phyloP scores from a whole-genome alignment of 2,113 vertebrate genomes.

The Leptodactylus fuscus region DNA sequence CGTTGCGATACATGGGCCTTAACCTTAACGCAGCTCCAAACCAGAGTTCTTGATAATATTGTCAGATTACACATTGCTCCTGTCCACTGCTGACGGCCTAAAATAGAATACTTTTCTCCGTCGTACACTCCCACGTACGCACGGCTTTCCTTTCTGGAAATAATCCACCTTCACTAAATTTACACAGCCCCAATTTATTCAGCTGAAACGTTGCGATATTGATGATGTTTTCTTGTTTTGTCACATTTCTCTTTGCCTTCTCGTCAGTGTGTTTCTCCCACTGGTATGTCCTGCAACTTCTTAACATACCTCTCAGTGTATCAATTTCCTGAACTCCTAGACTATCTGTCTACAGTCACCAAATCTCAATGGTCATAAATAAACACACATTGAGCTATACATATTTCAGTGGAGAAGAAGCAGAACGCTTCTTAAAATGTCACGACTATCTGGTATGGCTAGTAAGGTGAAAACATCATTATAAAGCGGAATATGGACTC shows the following conservation, averaged over 20 bases:
- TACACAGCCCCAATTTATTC: neutral
- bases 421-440: constrained; percentile 12
- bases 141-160: neutral
- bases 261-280: neutral
- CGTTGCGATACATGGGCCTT: too few species aligned
- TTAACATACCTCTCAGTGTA: constrained; percentile 35
- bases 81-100: neutral
- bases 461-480: neutral
- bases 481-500: neutral
- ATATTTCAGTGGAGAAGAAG: constrained; percentile 16
- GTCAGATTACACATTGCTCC: too few species aligned
- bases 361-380: constrained; percentile 55
- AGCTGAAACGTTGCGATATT: neutral
- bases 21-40: neutral
- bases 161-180: neutral
- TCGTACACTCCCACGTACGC: too few species aligned
- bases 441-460: neutral
- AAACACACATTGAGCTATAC: constrained; percentile 45
- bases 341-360: constrained; percentile 54
- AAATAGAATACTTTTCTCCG: constrained; percentile 1
- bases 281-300: constrained; percentile 27
- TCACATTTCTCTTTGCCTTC: neutral
- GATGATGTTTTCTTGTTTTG: too few species aligned
- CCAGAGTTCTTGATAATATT: neutral
- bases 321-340: constrained; percentile 53